Evolutionary conservation across 2,797 vertebrate genomes (phyloP).

Genomic region (Gorsachius magnificus): DNA sequence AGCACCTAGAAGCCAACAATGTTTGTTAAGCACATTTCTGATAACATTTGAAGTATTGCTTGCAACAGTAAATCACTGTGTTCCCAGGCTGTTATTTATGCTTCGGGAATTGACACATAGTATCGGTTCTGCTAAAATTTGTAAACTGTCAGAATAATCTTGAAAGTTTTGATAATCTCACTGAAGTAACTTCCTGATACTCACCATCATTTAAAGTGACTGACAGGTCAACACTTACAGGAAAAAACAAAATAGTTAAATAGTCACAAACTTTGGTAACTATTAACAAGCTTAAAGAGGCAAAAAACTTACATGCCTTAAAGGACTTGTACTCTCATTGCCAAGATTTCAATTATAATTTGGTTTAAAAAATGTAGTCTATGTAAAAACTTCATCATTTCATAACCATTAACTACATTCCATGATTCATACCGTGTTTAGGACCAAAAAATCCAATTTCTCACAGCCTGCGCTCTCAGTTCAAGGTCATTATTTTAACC

Average conservation of each 20-base stretch:
- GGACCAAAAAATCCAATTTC: not conserved
- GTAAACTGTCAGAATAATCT: not conserved
- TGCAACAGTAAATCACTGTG: not conserved
- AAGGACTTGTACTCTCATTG: not conserved
- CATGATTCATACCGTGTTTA: not conserved
- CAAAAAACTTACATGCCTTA: not conserved
- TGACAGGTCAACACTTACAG: not conserved
- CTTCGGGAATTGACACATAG: not conserved
- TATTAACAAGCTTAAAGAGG: not conserved
- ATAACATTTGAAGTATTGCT: not conserved
- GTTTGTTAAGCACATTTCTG: not conserved
- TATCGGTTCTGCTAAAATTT: not conserved
- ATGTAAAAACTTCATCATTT: not conserved
- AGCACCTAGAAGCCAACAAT: not conserved
- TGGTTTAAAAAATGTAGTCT: not conserved
- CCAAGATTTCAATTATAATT: not conserved
- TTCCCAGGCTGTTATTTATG: not conserved
- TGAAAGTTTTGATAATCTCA: not conserved
- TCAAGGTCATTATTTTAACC: not conserved
- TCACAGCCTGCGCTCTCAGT: not conserved
- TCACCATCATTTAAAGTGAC: not conserved
- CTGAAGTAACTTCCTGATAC: not conserved
- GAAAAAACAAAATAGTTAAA: not conserved
- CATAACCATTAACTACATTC: not conserved
- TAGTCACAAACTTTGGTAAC: not conserved